Percentiles rank a stretch among this genome's conserved stretches.
Evolutionary conservation across 2,113 vertebrate species (phyloP).

Genomic region (Chaenocephalus aceratus): DNA sequence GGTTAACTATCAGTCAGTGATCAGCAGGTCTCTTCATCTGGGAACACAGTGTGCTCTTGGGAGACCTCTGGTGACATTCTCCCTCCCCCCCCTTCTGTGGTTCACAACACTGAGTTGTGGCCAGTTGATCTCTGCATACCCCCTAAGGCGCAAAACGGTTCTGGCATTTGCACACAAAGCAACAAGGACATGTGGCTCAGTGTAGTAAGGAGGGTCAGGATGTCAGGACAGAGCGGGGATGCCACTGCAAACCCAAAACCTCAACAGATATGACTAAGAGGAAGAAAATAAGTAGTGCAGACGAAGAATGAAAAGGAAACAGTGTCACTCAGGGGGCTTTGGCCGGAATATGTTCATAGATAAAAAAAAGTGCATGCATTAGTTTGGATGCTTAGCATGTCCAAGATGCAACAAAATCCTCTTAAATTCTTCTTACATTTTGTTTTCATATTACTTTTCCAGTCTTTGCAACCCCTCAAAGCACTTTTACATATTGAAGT

Average conservation of each 20-base stretch:
- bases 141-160: conserved; percentile 48
- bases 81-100: conserved; percentile 28
- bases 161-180: conserved; percentile 62
- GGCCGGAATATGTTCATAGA: conserved; percentile 22
- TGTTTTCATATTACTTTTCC: no score
- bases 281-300: not conserved
- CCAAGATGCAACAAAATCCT: not conserved
- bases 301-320: conserved; percentile 39
- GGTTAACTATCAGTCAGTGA: conserved; percentile 38
- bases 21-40: conserved; percentile 48
- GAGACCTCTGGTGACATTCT: conserved; percentile 38
- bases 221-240: conserved; percentile 17
- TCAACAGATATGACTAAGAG: not conserved
- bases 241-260: conserved; percentile 17
- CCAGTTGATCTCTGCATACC: conserved; percentile 56
- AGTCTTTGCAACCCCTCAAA: no score
- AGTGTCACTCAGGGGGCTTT: conserved; percentile 16
- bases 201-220: conserved; percentile 31
- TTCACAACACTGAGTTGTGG: conserved; percentile 50
- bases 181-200: conserved; percentile 15
- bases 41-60: conserved; percentile 31
- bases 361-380: conserved; percentile 26
- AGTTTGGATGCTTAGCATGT: conserved; percentile 2
- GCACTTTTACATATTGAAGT: no score
- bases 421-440: no score